These are phyloP conservation scores for Hippocampus kuda DNA, from an alignment of 2,797 vertebrate species.

Conservation along the genomic window DNA sequence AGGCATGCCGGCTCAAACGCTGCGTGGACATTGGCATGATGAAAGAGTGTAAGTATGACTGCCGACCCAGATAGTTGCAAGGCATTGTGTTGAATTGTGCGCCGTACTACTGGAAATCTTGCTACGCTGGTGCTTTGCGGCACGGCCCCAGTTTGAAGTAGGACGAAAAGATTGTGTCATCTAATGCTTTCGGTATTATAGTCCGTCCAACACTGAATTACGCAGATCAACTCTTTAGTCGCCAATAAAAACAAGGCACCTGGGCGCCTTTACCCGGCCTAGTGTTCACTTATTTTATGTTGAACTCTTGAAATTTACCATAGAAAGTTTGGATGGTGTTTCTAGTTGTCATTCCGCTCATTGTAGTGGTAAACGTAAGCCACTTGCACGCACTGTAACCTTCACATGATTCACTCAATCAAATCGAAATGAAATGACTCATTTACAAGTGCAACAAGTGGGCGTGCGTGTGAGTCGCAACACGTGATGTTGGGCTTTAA, in stretches of 20 bases:
- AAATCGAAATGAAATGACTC: too few species aligned
- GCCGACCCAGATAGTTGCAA: conserved; percentile 24
- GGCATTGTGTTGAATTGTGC: background rate
- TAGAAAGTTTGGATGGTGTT: too few species aligned
- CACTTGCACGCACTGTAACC: too few species aligned
- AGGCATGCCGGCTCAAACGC: conserved; percentile 90
- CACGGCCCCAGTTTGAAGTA: background rate
- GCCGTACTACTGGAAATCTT: background rate
- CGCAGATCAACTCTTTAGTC: background rate
- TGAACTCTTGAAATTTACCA: too few species aligned
- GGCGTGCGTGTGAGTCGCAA: too few species aligned
- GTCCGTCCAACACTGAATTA: background rate
- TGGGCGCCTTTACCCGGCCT: too few species aligned
- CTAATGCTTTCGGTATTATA: background rate
- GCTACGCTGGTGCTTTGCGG: background rate
- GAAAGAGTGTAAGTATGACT: conserved; percentile 86
- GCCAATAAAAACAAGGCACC: too few species aligned
- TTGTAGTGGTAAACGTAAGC: too few species aligned
- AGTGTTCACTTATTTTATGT: too few species aligned
- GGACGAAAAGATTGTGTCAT: background rate
- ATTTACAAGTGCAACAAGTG: too few species aligned
- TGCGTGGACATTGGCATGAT: conserved; percentile 74
- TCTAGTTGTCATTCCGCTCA: too few species aligned
- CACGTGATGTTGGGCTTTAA: background rate
- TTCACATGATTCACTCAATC: too few species aligned